Conservation (phyloP, 2,888 invertebrate genomes). For the Labia minor region DNA sequence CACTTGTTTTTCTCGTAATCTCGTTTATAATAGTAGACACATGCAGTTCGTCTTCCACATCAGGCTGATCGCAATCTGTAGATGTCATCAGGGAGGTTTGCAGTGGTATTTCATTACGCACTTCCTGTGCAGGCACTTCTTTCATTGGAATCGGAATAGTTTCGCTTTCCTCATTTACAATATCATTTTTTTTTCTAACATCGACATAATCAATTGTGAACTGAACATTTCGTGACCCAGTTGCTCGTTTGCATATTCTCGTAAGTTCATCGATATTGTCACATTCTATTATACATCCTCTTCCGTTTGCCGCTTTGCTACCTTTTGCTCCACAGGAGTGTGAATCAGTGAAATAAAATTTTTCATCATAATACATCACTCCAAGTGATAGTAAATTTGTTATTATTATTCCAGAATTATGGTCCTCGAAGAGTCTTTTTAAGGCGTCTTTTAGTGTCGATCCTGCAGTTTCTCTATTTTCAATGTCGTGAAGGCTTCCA, state of each 20-base stretch:
- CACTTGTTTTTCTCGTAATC: conserved; percentile 26
- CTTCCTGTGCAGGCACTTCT: too few species aligned
- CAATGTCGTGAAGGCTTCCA: too few species aligned
- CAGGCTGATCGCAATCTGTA: too few species aligned
- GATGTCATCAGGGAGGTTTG: background rate
- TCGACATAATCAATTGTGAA: conserved; percentile 19
- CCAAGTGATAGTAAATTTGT: too few species aligned
- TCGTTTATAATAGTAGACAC: background rate
- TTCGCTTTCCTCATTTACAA: background rate
- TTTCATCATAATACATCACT: too few species aligned
- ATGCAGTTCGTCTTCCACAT: conserved; percentile 18
- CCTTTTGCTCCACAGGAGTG: conserved; percentile 29
- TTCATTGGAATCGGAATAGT: too few species aligned
- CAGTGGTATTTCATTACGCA: too few species aligned
- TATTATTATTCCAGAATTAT: too few species aligned
- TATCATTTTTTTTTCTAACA: background rate
- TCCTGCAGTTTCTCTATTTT: too few species aligned
- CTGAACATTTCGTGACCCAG: conserved; percentile 21
- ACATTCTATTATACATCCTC: conserved; percentile 25
- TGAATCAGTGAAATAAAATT: conserved; percentile 26
- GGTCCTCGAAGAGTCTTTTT: too few species aligned
- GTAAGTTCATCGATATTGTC: conserved; percentile 20
- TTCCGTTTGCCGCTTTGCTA: conserved; percentile 22
- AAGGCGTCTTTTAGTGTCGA: too few species aligned
- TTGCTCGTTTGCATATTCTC: conserved; percentile 26